Percentiles rank a stretch among this genome's conserved stretches.
Conservation (phyloP, 2,797 vertebrate genomes). For the Erithacus rubecula region DNA sequence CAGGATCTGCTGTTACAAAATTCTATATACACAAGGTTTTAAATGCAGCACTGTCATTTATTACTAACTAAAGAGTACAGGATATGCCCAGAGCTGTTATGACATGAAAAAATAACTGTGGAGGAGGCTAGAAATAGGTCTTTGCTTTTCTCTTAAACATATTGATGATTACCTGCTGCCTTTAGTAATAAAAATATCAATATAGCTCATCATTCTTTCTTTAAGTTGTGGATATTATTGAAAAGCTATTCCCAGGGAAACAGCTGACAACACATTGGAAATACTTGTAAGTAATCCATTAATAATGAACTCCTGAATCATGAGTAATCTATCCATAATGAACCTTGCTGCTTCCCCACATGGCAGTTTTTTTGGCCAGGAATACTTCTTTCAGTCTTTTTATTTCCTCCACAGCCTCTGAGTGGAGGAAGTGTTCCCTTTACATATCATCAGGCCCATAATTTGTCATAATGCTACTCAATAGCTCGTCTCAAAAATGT, state of each 20-base stretch:
- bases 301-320: neutral
- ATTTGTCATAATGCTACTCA: slow-evolving; percentile 53
- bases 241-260: neutral
- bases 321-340: neutral
- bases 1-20: neutral
- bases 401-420: slow-evolving; percentile 18
- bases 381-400: slow-evolving; percentile 25
- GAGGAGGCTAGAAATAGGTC: neutral
- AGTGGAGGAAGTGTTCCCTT: slow-evolving; percentile 39
- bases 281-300: neutral
- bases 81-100: neutral
- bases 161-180: neutral
- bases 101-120: neutral
- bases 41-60: neutral
- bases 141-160: neutral
- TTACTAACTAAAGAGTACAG: neutral
- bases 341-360: neutral
- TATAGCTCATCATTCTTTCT: neutral
- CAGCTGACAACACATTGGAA: neutral
- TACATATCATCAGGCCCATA: slow-evolving; percentile 41
- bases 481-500: slow-evolving; percentile 16
- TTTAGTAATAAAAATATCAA: neutral
- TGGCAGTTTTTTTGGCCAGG: neutral
- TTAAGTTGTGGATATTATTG: neutral
- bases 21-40: neutral